phyloP scores from a whole-genome alignment of 2,113 vertebrate species.

The Oreochromis aureus region DNA sequence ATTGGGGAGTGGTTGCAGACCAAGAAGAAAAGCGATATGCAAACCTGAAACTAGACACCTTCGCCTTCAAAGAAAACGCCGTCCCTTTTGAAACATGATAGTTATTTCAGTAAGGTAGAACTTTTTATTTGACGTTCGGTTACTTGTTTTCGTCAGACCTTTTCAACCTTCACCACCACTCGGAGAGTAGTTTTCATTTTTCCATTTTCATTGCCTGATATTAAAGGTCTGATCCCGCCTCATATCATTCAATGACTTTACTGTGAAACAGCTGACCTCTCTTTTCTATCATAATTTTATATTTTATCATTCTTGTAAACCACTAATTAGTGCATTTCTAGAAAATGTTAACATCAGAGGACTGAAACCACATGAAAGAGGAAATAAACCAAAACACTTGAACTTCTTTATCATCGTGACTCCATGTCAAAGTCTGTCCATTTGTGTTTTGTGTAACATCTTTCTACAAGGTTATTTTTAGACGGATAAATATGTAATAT shows the following conservation, averaged over 20 bases:
- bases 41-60: neutral
- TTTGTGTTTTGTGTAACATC: neutral
- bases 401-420: neutral
- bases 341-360: neutral
- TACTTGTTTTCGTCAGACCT: neutral
- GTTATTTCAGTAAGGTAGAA: neutral
- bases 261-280: neutral
- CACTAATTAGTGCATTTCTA: neutral
- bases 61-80: neutral
- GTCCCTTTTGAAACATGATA: neutral
- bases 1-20: neutral
- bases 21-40: neutral
- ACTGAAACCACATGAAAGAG: neutral
- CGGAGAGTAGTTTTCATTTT: neutral
- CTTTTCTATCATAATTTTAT: neutral
- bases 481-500: neutral
- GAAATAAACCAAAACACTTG: neutral
- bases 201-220: neutral
- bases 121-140: neutral
- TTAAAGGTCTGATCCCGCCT: neutral
- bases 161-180: neutral
- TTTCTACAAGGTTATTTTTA: neutral
- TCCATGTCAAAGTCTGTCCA: neutral
- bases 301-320: neutral
- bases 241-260: neutral